Evolutionary conservation across 2,113 vertebrate genomes (phyloP).

Genomic region (Pantherophis guttatus): DNA sequence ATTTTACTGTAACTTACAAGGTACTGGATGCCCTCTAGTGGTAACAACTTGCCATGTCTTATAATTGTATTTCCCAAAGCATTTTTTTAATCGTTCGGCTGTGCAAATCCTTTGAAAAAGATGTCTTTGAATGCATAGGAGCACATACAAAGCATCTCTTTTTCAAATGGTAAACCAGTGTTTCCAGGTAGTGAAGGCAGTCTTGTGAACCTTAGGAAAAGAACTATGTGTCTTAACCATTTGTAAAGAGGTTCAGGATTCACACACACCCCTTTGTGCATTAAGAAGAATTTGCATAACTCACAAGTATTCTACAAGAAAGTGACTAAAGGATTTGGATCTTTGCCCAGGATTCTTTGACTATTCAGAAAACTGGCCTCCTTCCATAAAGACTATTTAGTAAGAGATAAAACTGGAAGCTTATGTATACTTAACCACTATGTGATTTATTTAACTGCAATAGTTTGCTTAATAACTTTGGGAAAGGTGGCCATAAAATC

Average conservation of each 20-base stretch:
- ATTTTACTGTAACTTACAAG: neutral
- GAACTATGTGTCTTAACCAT: neutral
- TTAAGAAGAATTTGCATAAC: neutral
- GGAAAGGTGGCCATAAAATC: neutral
- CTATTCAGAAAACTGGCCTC: too few relatives aligned
- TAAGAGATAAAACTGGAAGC: neutral
- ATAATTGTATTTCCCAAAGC: neutral
- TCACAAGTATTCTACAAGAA: neutral
- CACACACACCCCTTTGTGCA: neutral
- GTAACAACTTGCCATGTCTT: neutral
- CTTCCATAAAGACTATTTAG: neutral
- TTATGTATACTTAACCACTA: neutral
- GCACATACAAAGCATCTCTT: neutral
- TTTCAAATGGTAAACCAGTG: neutral
- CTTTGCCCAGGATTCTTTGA: neutral
- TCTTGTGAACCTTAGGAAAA: neutral
- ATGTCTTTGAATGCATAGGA: neutral
- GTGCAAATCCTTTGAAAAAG: neutral
- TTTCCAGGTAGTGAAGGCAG: neutral
- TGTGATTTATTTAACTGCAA: neutral
- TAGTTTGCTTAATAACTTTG: neutral
- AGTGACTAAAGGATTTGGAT: neutral
- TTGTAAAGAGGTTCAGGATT: neutral
- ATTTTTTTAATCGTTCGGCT: neutral
- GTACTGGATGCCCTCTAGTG: conserved; percentile 18